Evolutionary conservation across 2,888 invertebrate genomes (phyloP).

Genomic region (Agrotis segetum): DNA sequence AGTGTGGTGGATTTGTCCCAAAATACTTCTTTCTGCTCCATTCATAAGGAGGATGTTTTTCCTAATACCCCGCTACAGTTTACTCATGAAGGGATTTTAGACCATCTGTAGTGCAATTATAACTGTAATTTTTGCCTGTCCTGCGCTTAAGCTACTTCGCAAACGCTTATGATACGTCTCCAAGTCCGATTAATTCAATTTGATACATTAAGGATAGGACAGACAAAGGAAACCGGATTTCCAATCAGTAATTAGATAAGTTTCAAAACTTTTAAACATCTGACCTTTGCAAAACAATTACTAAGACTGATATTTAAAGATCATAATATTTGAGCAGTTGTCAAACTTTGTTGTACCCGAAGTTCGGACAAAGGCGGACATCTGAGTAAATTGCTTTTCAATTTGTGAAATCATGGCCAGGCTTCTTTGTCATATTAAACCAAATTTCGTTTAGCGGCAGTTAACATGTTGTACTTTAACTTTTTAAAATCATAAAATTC

Average conservation of each 20-base stretch:
- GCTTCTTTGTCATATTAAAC: not conserved
- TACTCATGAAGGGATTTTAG: not conserved
- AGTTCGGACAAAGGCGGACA: not conserved
- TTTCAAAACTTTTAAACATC: not conserved
- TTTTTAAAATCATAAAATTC: no score
- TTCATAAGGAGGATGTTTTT: no score
- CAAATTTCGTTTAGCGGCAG: no score
- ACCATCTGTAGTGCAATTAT: not conserved
- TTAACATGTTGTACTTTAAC: no score
- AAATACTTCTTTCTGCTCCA: no score
- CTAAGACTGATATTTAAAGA: not conserved
- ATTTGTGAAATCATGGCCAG: not conserved
- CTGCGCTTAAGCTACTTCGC: not conserved
- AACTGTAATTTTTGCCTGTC: not conserved
- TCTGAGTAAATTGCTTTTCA: not conserved
- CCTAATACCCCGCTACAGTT: no score
- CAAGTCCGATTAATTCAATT: no score
- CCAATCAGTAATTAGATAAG: not conserved
- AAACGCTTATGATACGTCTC: not conserved
- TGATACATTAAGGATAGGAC: no score
- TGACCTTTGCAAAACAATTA: not conserved
- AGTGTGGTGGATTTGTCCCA: no score
- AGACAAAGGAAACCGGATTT: constrained; percentile 2
- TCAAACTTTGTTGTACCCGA: not conserved
- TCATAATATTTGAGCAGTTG: constrained; percentile 2